phyloP scores from a whole-genome alignment of 2,797 vertebrate genomes.

The Dicrostonyx torquatus region DNA sequence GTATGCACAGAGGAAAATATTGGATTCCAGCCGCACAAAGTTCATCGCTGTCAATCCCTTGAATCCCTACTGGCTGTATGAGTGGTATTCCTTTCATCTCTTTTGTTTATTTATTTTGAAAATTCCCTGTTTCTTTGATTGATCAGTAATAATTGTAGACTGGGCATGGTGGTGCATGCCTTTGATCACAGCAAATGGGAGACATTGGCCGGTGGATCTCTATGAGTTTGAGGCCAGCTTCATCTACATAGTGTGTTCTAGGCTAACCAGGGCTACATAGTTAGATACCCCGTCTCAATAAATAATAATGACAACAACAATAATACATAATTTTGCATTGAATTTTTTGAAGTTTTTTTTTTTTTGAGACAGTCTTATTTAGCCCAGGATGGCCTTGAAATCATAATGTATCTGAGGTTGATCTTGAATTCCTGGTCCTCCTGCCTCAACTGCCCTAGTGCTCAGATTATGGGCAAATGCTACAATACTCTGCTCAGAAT shows the following conservation, averaged over 20 bases:
- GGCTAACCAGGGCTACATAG: background rate
- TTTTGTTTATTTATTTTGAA: slow-evolving; percentile 32
- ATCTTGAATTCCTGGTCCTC: background rate
- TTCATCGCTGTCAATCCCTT: slow-evolving; percentile 1
- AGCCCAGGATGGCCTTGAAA: background rate
- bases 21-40: background rate
- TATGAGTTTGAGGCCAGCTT: background rate
- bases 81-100: background rate
- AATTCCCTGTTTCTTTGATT: slow-evolving; percentile 6
- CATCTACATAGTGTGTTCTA: background rate
- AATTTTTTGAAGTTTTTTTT: background rate
- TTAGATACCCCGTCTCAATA: too few species aligned
- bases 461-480: background rate
- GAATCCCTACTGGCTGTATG: background rate
- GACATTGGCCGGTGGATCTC: background rate
- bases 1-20: background rate
- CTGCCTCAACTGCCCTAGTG: background rate
- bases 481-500: background rate
- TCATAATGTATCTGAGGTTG: background rate
- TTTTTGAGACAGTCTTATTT: background rate
- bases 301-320: too few species aligned
- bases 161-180: background rate
- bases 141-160: background rate
- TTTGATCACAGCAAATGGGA: background rate
- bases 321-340: background rate